Conservation (phyloP, 2,888 invertebrate species). For the Lasioglossum pauxillum region DNA sequence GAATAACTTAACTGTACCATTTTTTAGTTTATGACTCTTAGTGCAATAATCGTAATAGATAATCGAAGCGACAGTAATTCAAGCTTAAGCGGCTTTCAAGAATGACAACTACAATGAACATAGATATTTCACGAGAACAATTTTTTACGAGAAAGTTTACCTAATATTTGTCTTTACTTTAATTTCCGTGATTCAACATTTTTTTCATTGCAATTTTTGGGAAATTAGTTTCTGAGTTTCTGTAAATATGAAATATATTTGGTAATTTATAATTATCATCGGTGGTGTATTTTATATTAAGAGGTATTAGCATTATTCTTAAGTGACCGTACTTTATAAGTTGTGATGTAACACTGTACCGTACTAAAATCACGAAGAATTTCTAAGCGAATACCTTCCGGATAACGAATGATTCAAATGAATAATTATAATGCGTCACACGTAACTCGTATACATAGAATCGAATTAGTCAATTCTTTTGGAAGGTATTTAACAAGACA, state of each 20-base stretch:
- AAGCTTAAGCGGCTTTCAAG: constrained; percentile 6
- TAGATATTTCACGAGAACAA: background rate
- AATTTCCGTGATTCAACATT: constrained; percentile 1
- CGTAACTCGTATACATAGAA: constrained; percentile 16
- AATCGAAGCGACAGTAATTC: constrained; percentile 7
- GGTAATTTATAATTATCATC: constrained; percentile 11
- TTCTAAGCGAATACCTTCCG: constrained; percentile 9
- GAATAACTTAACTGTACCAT: constrained; percentile 31
- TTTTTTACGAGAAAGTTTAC: constrained; percentile 6
- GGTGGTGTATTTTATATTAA: constrained; percentile 10
- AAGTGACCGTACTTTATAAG: constrained; percentile 22
- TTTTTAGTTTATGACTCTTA: constrained; percentile 50
- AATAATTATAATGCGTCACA: background rate
- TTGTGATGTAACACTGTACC: constrained; percentile 19
- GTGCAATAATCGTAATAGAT: constrained; percentile 40
- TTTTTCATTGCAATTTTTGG: constrained; percentile 32
- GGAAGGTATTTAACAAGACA: constrained; percentile 20
- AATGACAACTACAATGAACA: constrained; percentile 13
- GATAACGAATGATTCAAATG: constrained; percentile 3
- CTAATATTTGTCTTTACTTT: constrained; percentile 11
- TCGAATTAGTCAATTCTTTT: background rate
- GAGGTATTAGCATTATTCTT: constrained; percentile 27
- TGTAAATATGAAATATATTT: constrained; percentile 40
- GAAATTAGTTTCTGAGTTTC: constrained; percentile 26
- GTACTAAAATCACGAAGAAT: background rate